Evolutionary conservation across 2,797 vertebrate genomes (phyloP), one percentile per base, ranked within the genome.

Genomic region (Hippopotamyrus pictus): DNA sequence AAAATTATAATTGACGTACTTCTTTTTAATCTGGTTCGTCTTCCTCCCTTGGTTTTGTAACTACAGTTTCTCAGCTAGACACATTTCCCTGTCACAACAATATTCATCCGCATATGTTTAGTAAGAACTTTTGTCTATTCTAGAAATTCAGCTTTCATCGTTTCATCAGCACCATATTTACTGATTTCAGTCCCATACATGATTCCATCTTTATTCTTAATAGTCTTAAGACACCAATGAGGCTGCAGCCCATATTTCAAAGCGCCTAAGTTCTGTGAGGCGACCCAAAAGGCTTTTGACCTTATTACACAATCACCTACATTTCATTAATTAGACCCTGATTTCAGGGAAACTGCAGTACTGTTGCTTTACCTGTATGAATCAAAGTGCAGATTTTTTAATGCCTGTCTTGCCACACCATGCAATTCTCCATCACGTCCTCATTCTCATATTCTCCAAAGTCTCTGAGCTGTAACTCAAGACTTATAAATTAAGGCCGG

Each of bases 361-460:
- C 41, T 79, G n/a, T 46, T 9, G 41, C 73, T 44, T 41, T 46
- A 19, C 73, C 19, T 79, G 73, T 46, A 79, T 46, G 73, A 79
- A 44, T 44, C 33, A 76, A 19, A 79, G 73, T 19, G 17, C 73
- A 79, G 37, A 41, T 3, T 79, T 9, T 79, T 14, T 46, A 19
- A 41, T 79, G 5, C 73, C 73, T 46, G 8, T n/a, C 19, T n/a
- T 3, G 14, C 41, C 19, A 46, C 73, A 79, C 37, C 73, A 44
- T 79, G 73, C 41, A 79, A 37, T 73, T 73, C 65, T 73, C 65
- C 29, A 37, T 33, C 65, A 37, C 2, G 2, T 14, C 19, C 19
- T 79, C 73, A 79, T 79, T 79, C 19, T 79, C 73, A 79, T 41
- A 79, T 79, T 79, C 73, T 79, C 73, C 73, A 7, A 79, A 79